Percentiles rank a stretch among this genome's conserved stretches.
phyloP scores from a whole-genome alignment of 2,113 vertebrate genomes.

The Sialia sialis region DNA sequence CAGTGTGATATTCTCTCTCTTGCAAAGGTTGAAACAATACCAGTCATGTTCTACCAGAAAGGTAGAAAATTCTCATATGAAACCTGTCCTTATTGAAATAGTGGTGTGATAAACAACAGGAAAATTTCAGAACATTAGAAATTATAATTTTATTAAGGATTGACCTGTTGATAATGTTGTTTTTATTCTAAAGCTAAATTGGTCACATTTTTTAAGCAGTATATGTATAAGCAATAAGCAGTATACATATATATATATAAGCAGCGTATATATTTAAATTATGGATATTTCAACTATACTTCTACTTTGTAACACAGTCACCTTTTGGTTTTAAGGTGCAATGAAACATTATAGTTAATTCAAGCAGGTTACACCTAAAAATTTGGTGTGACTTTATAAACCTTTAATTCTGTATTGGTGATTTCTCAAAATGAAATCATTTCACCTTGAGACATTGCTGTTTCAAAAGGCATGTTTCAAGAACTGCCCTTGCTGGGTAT shows the following conservation, averaged over 20 bases:
- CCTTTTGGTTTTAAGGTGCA: background rate
- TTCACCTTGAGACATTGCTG: background rate
- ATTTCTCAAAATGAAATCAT: background rate
- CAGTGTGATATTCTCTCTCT: background rate
- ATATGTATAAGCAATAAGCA: background rate
- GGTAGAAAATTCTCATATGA: background rate
- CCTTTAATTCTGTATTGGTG: background rate
- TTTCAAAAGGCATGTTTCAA: background rate
- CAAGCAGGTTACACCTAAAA: background rate
- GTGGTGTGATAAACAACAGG: background rate
- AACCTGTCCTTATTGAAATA: background rate
- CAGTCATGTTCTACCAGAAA: background rate
- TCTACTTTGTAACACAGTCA: background rate
- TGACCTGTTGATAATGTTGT: background rate
- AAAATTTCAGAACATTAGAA: background rate
- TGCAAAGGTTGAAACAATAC: background rate
- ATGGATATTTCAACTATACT: background rate
- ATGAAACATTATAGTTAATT: background rate
- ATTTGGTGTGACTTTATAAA: background rate
- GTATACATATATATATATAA: background rate
- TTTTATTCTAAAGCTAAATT: background rate
- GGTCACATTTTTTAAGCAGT: background rate
- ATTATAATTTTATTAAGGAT: background rate
- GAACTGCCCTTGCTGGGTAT: background rate
- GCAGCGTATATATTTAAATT: background rate